These are phyloP conservation scores for Nasalis larvatus DNA, from an alignment of 2,113 vertebrate species.

Conservation along the genomic window DNA sequence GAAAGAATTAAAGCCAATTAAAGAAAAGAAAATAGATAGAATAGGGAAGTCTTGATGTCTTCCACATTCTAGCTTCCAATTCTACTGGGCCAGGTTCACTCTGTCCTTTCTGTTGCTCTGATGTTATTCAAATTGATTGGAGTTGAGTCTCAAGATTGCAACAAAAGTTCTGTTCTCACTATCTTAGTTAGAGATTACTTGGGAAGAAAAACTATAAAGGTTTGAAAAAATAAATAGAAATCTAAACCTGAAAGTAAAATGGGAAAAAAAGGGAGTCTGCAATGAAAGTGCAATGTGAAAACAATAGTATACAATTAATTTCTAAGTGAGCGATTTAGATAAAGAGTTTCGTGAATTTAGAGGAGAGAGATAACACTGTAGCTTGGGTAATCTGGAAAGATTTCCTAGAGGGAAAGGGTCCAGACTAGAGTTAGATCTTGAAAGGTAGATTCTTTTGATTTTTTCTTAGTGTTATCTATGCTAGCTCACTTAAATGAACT, in stretches of 20 bases:
- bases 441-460: neutral
- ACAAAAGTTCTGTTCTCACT: neutral
- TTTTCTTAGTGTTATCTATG: neutral
- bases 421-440: neutral
- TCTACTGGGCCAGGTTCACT: no score
- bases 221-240: neutral
- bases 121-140: neutral
- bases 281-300: neutral
- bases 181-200: neutral
- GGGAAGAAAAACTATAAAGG: neutral
- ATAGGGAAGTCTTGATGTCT: neutral
- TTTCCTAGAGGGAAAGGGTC: neutral
- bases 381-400: neutral
- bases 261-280: neutral
- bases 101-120: neutral
- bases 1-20: neutral
- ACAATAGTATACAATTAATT: neutral
- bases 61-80: neutral
- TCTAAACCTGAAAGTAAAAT: neutral
- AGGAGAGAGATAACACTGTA: neutral
- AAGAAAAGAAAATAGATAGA: neutral
- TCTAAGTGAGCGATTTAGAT: neutral
- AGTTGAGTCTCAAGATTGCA: neutral
- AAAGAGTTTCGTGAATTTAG: neutral
- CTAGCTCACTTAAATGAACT: neutral